Base-by-base conservation (phyloP, 1,140 invertebrate species). In the Lamellibrachia luymesi region DNA sequence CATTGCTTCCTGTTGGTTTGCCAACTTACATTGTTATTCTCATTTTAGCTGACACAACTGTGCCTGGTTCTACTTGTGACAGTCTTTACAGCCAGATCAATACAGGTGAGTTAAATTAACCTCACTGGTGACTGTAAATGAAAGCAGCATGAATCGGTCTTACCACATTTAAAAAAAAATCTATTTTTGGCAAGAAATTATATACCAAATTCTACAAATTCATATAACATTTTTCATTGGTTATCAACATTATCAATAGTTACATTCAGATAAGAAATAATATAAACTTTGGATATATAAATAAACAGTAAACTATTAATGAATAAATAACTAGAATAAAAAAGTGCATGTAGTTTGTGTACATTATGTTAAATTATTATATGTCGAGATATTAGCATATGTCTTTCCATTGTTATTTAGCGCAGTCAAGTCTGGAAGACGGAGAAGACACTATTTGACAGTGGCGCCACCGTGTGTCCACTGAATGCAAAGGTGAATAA, bases 401-500 rank as follows among this genome's bases (percentile, higher is more conserved):
- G 17, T 80, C 25, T 17, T 17, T 80, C 64, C 64, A 17, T 80
- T 80, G 52, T 56, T 10, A 17, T 80, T 80, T 22, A 80, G 64
- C 64, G 64, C 6, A 80, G 64, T 80, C 64, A 22, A 80, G 17
- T 80, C 92, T 99, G 98, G 98, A 97, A 97, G 90, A 97, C 96
- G 93, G 98, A 96, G 93, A 95, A 95, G 90, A 91, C 93, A 13
- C 94, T 97, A 17, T 97, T 96, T 94, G 93, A 93, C 25, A 94
- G 95, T 93, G 96, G 96, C 56, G 95, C 95, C 38, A 94, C 94
- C 92, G 96, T 96, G 25, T 97, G 96, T 94, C 96, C 96, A 8
- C 94, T 95, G 8, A 99, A 99, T 97, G 98, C 98, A 27, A 99
- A 99, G 97, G 98, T 96, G 51, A 51, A 13, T 52, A 13, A 38